Percentiles rank a stretch among this genome's conserved stretches.
Conservation (phyloP, 2,113 vertebrate genomes). For the Sialia sialis region DNA sequence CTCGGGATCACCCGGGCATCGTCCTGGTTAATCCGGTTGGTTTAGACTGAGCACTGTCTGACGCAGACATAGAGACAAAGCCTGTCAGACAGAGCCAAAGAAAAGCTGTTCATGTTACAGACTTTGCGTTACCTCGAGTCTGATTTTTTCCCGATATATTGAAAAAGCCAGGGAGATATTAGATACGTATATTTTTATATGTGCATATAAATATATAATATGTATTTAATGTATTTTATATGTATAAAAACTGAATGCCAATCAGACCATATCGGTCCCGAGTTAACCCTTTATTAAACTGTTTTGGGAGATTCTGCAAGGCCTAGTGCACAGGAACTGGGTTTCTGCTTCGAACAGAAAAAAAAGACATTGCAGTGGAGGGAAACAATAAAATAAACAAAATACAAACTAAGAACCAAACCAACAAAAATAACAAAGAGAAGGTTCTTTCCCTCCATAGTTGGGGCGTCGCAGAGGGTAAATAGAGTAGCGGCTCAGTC, state of each 20-base stretch:
- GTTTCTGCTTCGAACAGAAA: neutral
- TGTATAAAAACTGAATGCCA: neutral
- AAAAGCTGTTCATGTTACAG: neutral
- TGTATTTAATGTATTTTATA: neutral
- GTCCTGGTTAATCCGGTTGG: neutral
- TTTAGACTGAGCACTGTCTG: neutral
- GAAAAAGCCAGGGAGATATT: neutral
- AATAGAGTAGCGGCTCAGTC: neutral
- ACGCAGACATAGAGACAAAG: neutral
- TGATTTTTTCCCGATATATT: neutral
- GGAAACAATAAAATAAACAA: neutral
- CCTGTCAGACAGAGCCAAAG: neutral
- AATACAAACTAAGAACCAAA: neutral
- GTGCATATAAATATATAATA: neutral
- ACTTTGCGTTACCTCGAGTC: neutral
- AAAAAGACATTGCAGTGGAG: neutral
- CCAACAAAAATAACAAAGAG: too few species aligned
- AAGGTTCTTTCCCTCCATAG: neutral
- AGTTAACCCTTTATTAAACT: neutral
- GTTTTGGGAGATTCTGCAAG: neutral
- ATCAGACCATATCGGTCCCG: rapidly evolving
- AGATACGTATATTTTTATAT: neutral
- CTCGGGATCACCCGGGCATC: neutral
- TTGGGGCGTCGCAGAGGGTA: neutral
- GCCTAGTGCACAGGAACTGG: neutral